Conservation (phyloP, 2,113 vertebrate genomes). For the Orycteropus afer region DNA sequence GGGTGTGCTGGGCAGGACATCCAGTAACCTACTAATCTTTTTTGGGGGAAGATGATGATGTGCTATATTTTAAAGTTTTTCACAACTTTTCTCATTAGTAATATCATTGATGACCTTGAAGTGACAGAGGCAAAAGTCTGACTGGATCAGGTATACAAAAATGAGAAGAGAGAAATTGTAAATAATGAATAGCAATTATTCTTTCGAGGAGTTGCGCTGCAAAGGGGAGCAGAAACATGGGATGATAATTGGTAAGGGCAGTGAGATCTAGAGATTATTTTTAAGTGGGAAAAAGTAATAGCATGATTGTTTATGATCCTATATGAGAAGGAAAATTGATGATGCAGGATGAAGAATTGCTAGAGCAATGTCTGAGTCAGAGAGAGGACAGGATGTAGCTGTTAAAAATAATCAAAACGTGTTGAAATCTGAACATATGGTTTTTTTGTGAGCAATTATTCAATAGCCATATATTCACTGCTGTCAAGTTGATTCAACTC, state of each 20-base stretch:
- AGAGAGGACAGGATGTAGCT: not conserved
- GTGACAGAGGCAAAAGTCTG: not conserved
- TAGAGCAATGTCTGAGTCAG: not conserved
- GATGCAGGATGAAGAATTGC: not conserved
- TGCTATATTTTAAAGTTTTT: not conserved
- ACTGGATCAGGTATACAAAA: not conserved
- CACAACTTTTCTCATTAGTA: not conserved
- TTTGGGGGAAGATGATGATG: too few relatives aligned
- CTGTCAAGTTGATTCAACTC: too few relatives aligned
- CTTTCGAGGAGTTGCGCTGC: not conserved
- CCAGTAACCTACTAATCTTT: not conserved
- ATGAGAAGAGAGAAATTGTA: not conserved
- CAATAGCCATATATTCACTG: too few relatives aligned
- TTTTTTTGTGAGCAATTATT: too few relatives aligned
- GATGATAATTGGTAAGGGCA: accelerated
- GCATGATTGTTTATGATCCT: not conserved
- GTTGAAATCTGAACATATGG: too few relatives aligned
- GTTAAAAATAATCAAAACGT: too few relatives aligned
- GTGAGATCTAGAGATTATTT: not conserved
- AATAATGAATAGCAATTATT: not conserved
- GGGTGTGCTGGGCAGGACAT: not conserved
- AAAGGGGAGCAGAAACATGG: not conserved
- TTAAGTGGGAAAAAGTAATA: not conserved
- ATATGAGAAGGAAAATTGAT: not conserved
- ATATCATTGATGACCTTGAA: not conserved